phyloP scores from a whole-genome alignment of 53 echinoderm and acorn worm genomes.

The Antedon mediterranea region DNA sequence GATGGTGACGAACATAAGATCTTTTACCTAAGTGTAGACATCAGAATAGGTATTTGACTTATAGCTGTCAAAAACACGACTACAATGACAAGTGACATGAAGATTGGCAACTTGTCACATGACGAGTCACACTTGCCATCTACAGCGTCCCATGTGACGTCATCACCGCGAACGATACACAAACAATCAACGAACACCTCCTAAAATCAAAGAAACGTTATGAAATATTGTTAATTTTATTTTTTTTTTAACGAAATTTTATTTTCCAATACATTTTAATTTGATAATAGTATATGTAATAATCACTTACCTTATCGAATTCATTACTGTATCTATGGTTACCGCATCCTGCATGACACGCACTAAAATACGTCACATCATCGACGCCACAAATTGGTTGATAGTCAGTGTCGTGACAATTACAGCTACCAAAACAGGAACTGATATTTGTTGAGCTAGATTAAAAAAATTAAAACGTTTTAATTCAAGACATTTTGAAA shows the following conservation, averaged over 20 bases:
- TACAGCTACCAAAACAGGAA: conserved; percentile 19
- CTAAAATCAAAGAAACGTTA: not conserved
- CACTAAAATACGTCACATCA: conserved; percentile 28
- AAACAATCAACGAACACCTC: not conserved
- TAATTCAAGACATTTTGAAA: too few species aligned
- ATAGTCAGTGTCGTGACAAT: conserved; percentile 16
- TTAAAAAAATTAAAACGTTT: too few species aligned
- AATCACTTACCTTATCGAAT: not conserved
- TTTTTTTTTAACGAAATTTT: too few species aligned
- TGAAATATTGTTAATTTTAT: too few species aligned
- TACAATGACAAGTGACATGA: not conserved
- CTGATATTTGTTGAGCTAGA: not conserved
- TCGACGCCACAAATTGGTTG: conserved; percentile 36
- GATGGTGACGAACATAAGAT: too few species aligned
- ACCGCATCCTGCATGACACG: conserved; percentile 38
- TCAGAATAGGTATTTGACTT: not conserved
- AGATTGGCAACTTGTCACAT: not conserved
- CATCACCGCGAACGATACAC: not conserved
- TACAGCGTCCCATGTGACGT: not conserved
- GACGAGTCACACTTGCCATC: not conserved
- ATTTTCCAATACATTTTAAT: too few species aligned
- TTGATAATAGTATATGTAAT: not conserved
- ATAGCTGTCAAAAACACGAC: not conserved
- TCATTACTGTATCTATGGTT: not conserved
- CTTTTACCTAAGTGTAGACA: not conserved